phyloP scores from a whole-genome alignment of 2,113 vertebrate species.

The Pristiophorus japonicus region DNA sequence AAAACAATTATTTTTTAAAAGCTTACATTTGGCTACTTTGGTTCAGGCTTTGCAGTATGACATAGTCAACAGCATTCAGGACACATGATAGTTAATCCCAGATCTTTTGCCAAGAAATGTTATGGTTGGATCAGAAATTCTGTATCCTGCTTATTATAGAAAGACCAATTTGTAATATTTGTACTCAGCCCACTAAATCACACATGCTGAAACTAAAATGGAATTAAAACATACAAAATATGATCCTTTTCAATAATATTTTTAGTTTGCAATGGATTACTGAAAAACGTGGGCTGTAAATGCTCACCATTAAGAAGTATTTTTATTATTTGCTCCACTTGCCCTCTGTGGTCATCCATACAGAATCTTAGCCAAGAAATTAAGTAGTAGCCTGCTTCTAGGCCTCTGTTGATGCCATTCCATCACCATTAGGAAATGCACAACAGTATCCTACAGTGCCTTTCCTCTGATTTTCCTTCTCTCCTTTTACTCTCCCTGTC shows the following conservation, averaged over 20 bases:
- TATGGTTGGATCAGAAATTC: conserved; percentile 11
- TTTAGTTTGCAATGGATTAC: conserved; percentile 14
- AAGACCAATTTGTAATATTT: conserved; percentile 12
- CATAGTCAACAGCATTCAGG: not conserved
- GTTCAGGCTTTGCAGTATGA: not conserved
- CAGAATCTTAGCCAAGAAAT: not conserved
- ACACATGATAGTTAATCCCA: not conserved
- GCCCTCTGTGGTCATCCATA: not conserved
- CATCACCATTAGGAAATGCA: not conserved
- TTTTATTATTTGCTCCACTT: conserved; percentile 23
- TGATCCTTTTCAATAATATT: conserved; percentile 21
- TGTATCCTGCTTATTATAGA: conserved; percentile 25
- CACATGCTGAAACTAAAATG: not conserved
- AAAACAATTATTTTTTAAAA: not conserved
- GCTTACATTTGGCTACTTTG: not conserved
- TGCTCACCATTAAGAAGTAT: not conserved
- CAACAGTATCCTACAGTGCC: not conserved
- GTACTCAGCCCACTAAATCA: not conserved
- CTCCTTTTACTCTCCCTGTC: not conserved
- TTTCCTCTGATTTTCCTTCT: not conserved
- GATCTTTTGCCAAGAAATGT: not conserved
- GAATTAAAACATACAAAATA: not conserved
- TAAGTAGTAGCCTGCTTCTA: not conserved
- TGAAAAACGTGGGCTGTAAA: not conserved
- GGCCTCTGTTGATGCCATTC: not conserved